Evolutionary conservation across 2,797 vertebrate genomes (phyloP), one percentile per base, ranked within the genome.

Genomic region (Oreochromis mossambicus): DNA sequence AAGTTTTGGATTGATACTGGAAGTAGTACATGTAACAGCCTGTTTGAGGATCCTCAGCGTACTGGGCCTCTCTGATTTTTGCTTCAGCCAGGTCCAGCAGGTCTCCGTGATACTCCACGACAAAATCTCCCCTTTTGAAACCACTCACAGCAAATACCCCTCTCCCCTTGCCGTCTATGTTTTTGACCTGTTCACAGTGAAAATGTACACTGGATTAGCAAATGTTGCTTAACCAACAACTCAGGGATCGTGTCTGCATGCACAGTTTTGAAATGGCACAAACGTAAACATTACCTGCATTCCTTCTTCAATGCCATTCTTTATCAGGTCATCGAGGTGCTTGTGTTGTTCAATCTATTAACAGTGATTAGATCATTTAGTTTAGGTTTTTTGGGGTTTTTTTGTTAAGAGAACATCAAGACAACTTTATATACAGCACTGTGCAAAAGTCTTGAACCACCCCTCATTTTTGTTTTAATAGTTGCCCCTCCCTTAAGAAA

Each of bases 11-110:
- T 87, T 97, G 95, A 92, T 97, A 98, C 93, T 98, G 97, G 92
- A 99, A 99, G 88, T 99, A 99, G 94, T 99, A 99, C 98, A 99
- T 99, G 93, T 99, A 99, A 96, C 98, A 99, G 95, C 98, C 98
- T 0, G 97, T 98, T 78, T 96, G 94, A 15, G 98, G 97, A 81
- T 99, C 97, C 83, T 97, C 94, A 8, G 97, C 96, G 0, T 99
- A 99, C 38, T 96, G 75, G 2, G 95, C 96, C 87, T 99, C 98
- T 78, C 93, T 92, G 19, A 86, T 95, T 92, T 97, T 99, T 38
- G 98, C 98, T 1, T 98, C 97, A 0, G 96, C 94, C 81, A 98
- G 96, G 83, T 98, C 96, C 11, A 99, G 95, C 66, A 99, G 96
- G 93, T 99, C 98, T 29, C 98, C 98, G 0, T 98, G 97, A 94